These are phyloP conservation scores for Drosophila greeni DNA, from an alignment of 2,888 invertebrate genomes.

Conservation along the genomic window DNA sequence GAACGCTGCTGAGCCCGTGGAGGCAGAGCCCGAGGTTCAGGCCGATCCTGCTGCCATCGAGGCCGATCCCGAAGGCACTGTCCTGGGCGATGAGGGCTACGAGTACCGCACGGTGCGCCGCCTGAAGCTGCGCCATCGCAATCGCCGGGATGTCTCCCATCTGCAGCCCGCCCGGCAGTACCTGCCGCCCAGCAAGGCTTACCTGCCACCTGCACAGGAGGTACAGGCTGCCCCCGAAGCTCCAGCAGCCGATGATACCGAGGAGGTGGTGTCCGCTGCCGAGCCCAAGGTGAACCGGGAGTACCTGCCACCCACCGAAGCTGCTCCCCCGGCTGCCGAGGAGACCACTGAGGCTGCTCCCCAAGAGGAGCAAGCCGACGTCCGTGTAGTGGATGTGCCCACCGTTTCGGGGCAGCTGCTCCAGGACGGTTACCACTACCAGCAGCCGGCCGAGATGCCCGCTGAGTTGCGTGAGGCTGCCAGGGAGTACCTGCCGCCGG, in stretches of 20 bases:
- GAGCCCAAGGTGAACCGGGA: constrained; percentile 54
- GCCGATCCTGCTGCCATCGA: constrained; percentile 19
- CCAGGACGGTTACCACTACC: constrained; percentile 73
- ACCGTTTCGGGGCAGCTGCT: constrained; percentile 53
- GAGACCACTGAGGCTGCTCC: constrained; percentile 48
- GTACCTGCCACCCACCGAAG: constrained; percentile 65
- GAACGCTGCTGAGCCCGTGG: constrained; percentile 46
- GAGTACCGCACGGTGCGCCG: constrained; percentile 67
- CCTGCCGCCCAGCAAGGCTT: constrained; percentile 60
- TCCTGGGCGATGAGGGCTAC: constrained; percentile 58
- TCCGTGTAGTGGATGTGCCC: constrained; percentile 59
- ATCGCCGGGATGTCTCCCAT: constrained; percentile 73
- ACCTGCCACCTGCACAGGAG: constrained; percentile 57
- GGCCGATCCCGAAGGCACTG: constrained; percentile 39
- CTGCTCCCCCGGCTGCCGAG: constrained; percentile 32
- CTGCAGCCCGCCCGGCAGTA: constrained; percentile 55
- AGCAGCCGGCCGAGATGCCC: constrained; percentile 61
- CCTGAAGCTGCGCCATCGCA: constrained; percentile 65
- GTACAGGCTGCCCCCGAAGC: constrained; percentile 16
- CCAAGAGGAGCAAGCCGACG: constrained; percentile 41
- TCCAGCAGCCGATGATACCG: constrained; percentile 56
- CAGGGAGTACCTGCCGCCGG: constrained; percentile 61
- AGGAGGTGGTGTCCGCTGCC: constrained; percentile 60
- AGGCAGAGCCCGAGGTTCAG: constrained; percentile 9
- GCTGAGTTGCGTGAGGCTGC: constrained; percentile 49